Base-by-base conservation (phyloP, 2,888 invertebrate species). In the Eupithecia pulchellata region DNA sequence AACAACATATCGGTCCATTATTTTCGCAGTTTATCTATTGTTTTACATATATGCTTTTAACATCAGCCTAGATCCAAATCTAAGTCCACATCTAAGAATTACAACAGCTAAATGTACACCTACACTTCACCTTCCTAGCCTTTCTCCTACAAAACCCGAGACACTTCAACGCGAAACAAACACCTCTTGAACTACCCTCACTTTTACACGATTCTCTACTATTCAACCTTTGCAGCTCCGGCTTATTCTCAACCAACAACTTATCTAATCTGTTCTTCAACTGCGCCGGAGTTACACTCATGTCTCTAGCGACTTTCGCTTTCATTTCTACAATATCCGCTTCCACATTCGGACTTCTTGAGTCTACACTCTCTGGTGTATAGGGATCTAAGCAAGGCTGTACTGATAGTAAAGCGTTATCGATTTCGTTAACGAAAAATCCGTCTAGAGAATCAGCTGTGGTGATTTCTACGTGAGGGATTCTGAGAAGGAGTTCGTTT, bases 281-380 rank as follows among this genome's bases (percentile, higher is more conserved):
- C 78, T 96, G 96, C 4, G 95, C 91, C 0, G 97, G 96, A 0
- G 96, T 96, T 0, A 97, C 96, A 62, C 95, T 92, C 0, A 91
- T 86, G 75, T 92, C 92, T 30, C 87, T 82, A 70, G 77, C 84
- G 0, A 86, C 57, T 71, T 88, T 89, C 66, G 81, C 85, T 20
- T 68, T 62, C 34, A 84, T 70, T 80, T 84, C 78, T 69, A 88
- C 66, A 0, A 89, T 73, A 20, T 89, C 88, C 0, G 81, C 79
- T 52, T 93, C 95, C 0, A 95, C 93, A 73, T 95, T 94, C 0
- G 97, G 97, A 60, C 97, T 96, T 80, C 96, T 97, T 29, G 97
- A 97, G 81, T 97, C 97, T 76, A 96, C 95, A 86, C 97, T 97
- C 82, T 97, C 97, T n/a, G 97, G 97, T 0, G 97, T 97, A 81